These are phyloP conservation scores for Scelioninae gen. 1 DNA, from an alignment of 2,888 invertebrate species.

Conservation along the genomic window DNA sequence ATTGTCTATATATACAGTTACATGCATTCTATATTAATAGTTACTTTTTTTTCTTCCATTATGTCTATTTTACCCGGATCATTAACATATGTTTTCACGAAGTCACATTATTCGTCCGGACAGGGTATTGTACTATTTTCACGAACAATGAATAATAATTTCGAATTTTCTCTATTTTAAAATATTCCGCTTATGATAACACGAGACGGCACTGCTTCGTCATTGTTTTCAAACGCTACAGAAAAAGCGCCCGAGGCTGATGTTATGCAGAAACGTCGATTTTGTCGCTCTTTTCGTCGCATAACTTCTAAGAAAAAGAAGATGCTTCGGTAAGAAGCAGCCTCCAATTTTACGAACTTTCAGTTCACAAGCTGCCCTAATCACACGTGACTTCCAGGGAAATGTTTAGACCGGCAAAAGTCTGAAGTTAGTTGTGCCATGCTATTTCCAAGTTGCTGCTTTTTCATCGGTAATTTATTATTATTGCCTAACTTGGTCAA, in stretches of 20 bases:
- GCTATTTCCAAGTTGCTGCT: constrained; percentile 13
- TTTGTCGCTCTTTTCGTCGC: constrained; percentile 32
- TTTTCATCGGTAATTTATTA: constrained; percentile 50
- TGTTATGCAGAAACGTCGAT: constrained; percentile 31
- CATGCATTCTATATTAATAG: constrained; percentile 29
- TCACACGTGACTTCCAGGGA: constrained; percentile 28
- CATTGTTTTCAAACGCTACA: constrained; percentile 54
- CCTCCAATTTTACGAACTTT: constrained; percentile 24
- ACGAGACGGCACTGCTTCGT: constrained; percentile 43
- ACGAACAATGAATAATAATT: constrained; percentile 54
- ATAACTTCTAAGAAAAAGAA: background rate
- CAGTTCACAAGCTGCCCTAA: constrained; percentile 26
- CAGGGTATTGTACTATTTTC: constrained; percentile 46
- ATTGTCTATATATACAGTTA: too few species aligned
- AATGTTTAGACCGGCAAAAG: constrained; percentile 32
- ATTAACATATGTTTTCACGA: constrained; percentile 52
- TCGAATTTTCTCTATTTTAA: constrained; percentile 34
- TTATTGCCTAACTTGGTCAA: constrained; percentile 44
- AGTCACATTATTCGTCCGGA: constrained; percentile 29
- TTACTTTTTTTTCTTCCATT: constrained; percentile 34
- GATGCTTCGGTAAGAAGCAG: constrained; percentile 2
- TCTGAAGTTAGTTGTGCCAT: constrained; percentile 8
- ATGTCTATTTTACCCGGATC: constrained; percentile 29
- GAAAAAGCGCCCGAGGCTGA: constrained; percentile 48
- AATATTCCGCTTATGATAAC: constrained; percentile 46